Conservation (phyloP, 1,140 invertebrate genomes). For the Pogonus chalceus region DNA sequence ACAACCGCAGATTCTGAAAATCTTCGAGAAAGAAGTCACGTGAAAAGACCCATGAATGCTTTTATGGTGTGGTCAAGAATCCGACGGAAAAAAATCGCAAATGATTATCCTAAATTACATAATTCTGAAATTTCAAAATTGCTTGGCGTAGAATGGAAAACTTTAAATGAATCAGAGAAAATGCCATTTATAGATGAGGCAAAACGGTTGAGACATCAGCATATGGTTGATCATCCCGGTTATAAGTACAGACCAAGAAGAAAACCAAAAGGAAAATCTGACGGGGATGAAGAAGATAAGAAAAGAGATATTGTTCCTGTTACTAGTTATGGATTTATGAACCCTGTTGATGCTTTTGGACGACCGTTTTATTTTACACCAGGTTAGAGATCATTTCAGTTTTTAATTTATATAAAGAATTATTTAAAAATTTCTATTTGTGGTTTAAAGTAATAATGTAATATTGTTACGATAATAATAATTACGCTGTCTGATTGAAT, state of each 20-base stretch:
- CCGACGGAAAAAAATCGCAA: conserved; percentile 62
- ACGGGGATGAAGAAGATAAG: not conserved
- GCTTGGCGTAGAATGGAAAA: conserved; percentile 61
- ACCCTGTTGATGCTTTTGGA: not conserved
- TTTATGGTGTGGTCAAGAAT: conserved; percentile 63
- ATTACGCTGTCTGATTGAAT: too few species aligned
- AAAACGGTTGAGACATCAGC: conserved; percentile 56
- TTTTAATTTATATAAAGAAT: too few species aligned
- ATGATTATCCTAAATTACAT: conserved; percentile 71
- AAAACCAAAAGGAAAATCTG: conserved; percentile 43
- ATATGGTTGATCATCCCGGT: conserved; percentile 66
- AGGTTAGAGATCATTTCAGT: too few species aligned
- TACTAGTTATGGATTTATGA: not conserved
- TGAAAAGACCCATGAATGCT: conserved; percentile 59
- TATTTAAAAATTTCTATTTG: too few species aligned
- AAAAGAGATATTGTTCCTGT: not conserved
- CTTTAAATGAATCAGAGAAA: conserved; percentile 53
- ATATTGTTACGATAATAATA: too few species aligned
- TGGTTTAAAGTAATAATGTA: too few species aligned
- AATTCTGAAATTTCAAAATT: conserved; percentile 67
- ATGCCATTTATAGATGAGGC: conserved; percentile 78
- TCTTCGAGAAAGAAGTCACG: conserved; percentile 32
- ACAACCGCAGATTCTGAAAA: not conserved
- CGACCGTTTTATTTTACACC: not conserved
- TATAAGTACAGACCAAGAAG: conserved; percentile 62